Percentiles rank a stretch among this genome's conserved stretches.
phyloP scores from a whole-genome alignment of 2,888 invertebrate genomes.

The Lasioglossum pauxillum region DNA sequence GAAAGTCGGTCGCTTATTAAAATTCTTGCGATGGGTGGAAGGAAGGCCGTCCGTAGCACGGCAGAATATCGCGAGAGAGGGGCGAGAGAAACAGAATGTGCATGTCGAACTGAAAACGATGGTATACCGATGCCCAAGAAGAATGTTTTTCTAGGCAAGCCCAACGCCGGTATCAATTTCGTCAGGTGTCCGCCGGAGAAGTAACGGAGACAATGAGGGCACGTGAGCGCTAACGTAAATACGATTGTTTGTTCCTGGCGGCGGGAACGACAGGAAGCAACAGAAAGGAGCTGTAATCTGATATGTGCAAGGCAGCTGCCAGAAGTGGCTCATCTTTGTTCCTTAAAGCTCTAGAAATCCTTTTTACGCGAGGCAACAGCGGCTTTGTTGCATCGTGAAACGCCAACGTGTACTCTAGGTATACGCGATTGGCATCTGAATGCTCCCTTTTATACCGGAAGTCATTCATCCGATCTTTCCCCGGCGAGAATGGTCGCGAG shows the following conservation, averaged over 20 bases:
- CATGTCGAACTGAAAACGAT: neutral
- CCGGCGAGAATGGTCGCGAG: neutral
- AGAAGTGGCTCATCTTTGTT: conserved; percentile 43
- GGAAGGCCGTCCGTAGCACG: neutral
- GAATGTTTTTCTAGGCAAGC: neutral
- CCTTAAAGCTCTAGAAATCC: conserved; percentile 26
- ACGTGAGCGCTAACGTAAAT: conserved; percentile 6
- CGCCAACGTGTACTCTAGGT: neutral
- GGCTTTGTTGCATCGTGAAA: conserved; percentile 22
- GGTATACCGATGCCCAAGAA: neutral
- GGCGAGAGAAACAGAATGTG: neutral
- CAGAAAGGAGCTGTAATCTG: conserved; percentile 27
- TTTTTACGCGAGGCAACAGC: conserved; percentile 27
- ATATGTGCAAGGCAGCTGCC: neutral
- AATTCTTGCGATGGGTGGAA: neutral
- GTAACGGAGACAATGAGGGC: conserved; percentile 23
- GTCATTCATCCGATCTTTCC: conserved; percentile 1
- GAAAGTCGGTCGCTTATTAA: conserved; percentile 23
- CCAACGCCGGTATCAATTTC: conserved; percentile 1
- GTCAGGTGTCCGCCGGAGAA: conserved; percentile 32
- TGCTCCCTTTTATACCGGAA: neutral
- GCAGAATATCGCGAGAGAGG: neutral
- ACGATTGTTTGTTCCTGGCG: conserved; percentile 16
- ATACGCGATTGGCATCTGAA: conserved; percentile 15
- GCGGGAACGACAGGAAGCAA: neutral